These are phyloP conservation scores for Nemopilema nomurai DNA, from an alignment of 30 jellyfish, hydroid and myxozoan genomes.

Conservation along the genomic window DNA sequence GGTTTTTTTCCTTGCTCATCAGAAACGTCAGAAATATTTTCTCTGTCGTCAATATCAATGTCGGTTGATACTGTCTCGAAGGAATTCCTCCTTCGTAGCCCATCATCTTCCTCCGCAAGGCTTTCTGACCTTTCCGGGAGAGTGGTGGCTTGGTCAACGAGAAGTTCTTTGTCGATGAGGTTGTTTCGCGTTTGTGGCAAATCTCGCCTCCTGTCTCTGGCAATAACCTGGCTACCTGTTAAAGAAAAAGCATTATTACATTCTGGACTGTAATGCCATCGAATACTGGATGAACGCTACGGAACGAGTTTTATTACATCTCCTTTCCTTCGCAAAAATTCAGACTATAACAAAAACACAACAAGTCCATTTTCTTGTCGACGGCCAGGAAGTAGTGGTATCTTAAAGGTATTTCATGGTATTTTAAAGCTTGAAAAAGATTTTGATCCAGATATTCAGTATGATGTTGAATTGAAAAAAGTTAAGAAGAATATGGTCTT, in stretches of 20 bases:
- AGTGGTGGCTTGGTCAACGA: not conserved
- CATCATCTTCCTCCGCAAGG: slow-evolving; percentile 2
- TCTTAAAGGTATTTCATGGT: too few species aligned
- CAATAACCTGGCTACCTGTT: slow-evolving; percentile 56
- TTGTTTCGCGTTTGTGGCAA: slow-evolving; percentile 33
- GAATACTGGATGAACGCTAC: not conserved
- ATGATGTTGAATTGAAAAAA: too few species aligned
- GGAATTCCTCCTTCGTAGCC: slow-evolving; percentile 14
- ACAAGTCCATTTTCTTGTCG: too few species aligned
- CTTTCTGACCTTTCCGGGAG: not conserved
- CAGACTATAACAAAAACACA: too few species aligned
- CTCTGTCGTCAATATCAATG: slow-evolving; percentile 45
- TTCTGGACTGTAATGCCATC: not conserved
- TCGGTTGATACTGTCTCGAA: slow-evolving; percentile 56
- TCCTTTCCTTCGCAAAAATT: too few species aligned
- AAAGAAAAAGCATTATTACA: not conserved
- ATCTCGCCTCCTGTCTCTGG: slow-evolving; percentile 34
- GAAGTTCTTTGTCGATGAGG: slow-evolving; percentile 37
- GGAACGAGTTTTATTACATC: not conserved
- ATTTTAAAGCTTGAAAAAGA: too few species aligned
- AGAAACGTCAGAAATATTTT: slow-evolving; percentile 1
- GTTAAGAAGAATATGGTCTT: too few species aligned
- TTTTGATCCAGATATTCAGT: too few species aligned
- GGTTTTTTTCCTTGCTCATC: slow-evolving; percentile 70
- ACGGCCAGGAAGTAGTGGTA: too few species aligned